Percentiles rank a stretch among this genome's conserved stretches.
Evolutionary conservation across 2,888 invertebrate species (phyloP).

Genomic region (Aethes cnicana): DNA sequence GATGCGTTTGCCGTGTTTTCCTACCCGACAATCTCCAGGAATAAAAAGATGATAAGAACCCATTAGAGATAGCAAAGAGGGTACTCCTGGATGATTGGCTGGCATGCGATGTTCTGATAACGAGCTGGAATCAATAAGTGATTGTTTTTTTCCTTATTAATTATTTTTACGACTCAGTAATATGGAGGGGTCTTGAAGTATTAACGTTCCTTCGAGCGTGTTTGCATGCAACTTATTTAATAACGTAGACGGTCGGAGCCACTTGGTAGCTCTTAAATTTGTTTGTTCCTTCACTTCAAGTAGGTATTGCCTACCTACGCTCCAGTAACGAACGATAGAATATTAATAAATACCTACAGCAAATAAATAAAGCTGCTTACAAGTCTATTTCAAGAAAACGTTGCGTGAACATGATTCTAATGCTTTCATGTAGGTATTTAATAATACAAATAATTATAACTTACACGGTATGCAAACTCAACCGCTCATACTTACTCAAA

Average conservation of each 20-base stretch:
- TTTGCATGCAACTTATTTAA: conserved; percentile 18
- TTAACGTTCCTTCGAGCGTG: conserved; percentile 5
- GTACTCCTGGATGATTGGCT: conserved; percentile 32
- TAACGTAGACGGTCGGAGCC: background rate
- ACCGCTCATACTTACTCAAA: too few relatives aligned
- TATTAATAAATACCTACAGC: too few relatives aligned
- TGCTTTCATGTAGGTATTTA: too few relatives aligned
- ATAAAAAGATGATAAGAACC: conserved; percentile 75
- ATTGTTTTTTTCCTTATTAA: conserved; percentile 44
- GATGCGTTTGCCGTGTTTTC: conserved; percentile 62
- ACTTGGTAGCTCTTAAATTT: background rate
- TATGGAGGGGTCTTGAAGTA: conserved; percentile 8
- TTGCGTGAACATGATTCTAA: too few relatives aligned
- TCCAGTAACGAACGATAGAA: too few relatives aligned
- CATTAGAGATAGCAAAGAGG: conserved; percentile 58
- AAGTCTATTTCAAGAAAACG: too few relatives aligned
- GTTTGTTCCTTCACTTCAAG: background rate
- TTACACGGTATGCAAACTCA: too few relatives aligned
- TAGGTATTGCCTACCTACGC: background rate
- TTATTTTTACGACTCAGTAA: conserved; percentile 43
- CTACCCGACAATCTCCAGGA: conserved; percentile 55
- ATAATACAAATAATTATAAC: too few relatives aligned
- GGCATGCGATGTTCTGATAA: conserved; percentile 52
- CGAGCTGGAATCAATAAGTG: conserved; percentile 43
- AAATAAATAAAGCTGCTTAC: too few relatives aligned